A percentile compares a stretch with the other conserved stretches of the same genome.
phyloP scores from a whole-genome alignment of 2,888 invertebrate species.

The Kryphioiulus occultus region DNA sequence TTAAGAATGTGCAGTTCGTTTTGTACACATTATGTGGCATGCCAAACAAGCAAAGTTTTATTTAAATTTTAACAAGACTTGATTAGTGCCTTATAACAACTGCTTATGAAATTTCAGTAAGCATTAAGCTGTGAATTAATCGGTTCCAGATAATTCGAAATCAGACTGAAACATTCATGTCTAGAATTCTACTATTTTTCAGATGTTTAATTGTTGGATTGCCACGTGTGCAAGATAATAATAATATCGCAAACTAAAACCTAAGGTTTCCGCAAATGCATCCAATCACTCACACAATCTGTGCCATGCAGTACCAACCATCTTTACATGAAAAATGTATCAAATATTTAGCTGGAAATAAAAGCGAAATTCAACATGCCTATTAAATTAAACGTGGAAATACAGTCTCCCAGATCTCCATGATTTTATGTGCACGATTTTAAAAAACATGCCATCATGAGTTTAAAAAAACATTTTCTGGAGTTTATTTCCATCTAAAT shows the following conservation, averaged over 20 bases:
- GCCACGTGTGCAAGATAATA: not conserved
- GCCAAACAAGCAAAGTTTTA: not conserved
- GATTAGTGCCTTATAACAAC: too few relatives aligned
- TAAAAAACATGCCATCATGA: too few relatives aligned
- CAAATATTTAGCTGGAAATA: not conserved
- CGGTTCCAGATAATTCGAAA: not conserved
- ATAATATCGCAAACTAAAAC: not conserved
- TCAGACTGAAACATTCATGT: too few relatives aligned
- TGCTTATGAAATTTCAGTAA: too few relatives aligned
- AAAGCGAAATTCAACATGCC: too few relatives aligned
- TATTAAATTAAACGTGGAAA: too few relatives aligned
- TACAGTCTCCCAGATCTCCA: too few relatives aligned
- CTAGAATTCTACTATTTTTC: not conserved
- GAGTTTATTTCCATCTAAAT: too few relatives aligned
- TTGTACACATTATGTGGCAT: not conserved
- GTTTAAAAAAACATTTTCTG: too few relatives aligned
- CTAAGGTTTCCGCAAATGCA: not conserved
- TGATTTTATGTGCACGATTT: too few relatives aligned
- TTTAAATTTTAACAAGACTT: too few relatives aligned
- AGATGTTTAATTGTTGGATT: not conserved
- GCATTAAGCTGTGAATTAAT: too few relatives aligned
- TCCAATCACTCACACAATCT: not conserved
- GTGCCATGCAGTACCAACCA: not conserved
- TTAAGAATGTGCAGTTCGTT: conserved; percentile 10
- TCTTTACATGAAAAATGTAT: not conserved